Conservation (phyloP, 2,113 vertebrate species). For the Prinia subflava region DNA sequence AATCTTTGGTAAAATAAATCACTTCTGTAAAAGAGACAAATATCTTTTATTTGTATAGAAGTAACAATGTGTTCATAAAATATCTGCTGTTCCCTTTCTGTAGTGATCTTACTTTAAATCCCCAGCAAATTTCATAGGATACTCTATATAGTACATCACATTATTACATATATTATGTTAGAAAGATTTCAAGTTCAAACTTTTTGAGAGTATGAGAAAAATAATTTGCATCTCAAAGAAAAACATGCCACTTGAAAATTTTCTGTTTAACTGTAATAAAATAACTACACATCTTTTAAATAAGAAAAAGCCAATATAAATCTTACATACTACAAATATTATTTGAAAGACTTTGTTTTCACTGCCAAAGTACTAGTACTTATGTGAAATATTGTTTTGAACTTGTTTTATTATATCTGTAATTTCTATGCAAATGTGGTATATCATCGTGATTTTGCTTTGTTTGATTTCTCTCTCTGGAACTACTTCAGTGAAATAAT, state of each 20-base stretch:
- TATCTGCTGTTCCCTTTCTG: background rate
- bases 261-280: background rate
- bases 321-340: background rate
- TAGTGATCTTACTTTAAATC: background rate
- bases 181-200: background rate
- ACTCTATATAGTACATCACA: too few species aligned
- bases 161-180: background rate
- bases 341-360: background rate
- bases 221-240: background rate
- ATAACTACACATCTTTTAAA: background rate
- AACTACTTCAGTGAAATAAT: background rate
- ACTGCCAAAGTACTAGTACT: background rate
- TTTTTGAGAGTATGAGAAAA: background rate
- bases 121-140: background rate
- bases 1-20: background rate
- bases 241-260: background rate
- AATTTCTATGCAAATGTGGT: background rate
- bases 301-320: background rate
- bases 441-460: background rate
- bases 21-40: background rate
- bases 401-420: background rate
- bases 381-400: background rate
- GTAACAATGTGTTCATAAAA: background rate
- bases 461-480: background rate
- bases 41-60: background rate